Conservation (phyloP, 2,888 invertebrate genomes). For the Calliphora vomitoria region DNA sequence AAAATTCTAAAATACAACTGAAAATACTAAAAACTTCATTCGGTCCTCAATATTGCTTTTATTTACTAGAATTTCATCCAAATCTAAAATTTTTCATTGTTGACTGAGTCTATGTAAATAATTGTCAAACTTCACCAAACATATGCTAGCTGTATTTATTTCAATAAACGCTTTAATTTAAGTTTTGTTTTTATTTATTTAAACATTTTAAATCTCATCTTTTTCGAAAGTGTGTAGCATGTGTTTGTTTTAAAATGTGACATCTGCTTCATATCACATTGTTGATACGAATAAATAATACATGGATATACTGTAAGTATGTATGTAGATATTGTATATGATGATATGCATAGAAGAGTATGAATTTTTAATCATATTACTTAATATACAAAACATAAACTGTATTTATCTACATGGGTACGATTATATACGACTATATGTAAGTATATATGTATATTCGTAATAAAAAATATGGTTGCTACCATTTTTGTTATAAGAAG, state of each 20-base stretch:
- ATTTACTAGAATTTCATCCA: no score
- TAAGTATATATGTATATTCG: not conserved
- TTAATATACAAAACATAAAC: not conserved
- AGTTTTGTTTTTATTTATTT: conserved; percentile 39
- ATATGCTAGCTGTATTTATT: not conserved
- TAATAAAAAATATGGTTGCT: conserved; percentile 45
- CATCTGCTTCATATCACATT: conserved; percentile 72
- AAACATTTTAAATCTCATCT: conserved; percentile 26
- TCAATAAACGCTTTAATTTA: not conserved
- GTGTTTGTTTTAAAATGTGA: conserved; percentile 55
- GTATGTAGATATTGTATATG: not conserved
- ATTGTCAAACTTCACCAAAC: no score
- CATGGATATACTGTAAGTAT: not conserved
- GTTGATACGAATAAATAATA: conserved; percentile 47
- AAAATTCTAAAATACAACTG: no score
- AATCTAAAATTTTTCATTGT: no score
- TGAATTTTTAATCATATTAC: conserved; percentile 61
- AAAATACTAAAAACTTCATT: no score
- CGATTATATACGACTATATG: not conserved
- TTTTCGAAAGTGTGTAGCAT: not conserved
- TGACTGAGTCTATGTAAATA: no score
- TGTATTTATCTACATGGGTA: not conserved
- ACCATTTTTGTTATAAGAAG: not conserved
- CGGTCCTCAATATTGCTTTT: no score
- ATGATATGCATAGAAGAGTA: conserved; percentile 17